Evolutionary conservation across 2,888 invertebrate species (phyloP), one percentile per base, ranked within the genome.

Genomic region (Blera fallax): DNA sequence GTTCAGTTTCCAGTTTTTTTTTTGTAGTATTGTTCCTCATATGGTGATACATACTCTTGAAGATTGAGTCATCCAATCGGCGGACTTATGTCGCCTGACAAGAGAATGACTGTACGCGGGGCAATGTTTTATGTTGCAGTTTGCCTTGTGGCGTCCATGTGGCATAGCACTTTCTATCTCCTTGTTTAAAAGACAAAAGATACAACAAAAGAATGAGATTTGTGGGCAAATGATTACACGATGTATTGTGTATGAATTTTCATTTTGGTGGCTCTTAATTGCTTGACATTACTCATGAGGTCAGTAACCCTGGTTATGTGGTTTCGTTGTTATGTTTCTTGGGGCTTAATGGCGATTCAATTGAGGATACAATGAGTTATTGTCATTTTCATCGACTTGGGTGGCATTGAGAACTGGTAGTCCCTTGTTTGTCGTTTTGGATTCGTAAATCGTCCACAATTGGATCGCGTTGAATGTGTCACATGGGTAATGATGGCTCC

Each of bases 81-180:
- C 50, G 27, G 37, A 24, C 8, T 21, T 32, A 10, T 62, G 62
- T 52, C 40, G 56, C 34, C 45, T 45, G 74, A 29, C 11, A 60
- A 60, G 40, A 27, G 50, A 52, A 62, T 52, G 73, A 74, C 54
- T 74, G 54, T 37, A 43, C 62, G 52, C 62, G 52, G 4, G 2
- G 24, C 14, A 73, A 21, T 54, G 32, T 54, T 74, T 54, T 56
- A 74, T 74, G 74, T 56, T 74, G 74, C 64, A 65, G 65, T 74
- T 76, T 29, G 76, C 76, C 76, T 76, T 76, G 76, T 65, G 34
- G 34, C 74, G 34, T 58, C 18, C 60, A 73, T 73, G 72, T 72
- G 72, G 58, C 16, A 27, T 48, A 37, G 16, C 60, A 60, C 40
- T 60, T 62, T 52, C 29, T 52, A 60, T 74, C 74, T 45, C 27